Evolutionary conservation across 2,888 invertebrate species (phyloP).

Genomic region (Dryomyza anilis): DNA sequence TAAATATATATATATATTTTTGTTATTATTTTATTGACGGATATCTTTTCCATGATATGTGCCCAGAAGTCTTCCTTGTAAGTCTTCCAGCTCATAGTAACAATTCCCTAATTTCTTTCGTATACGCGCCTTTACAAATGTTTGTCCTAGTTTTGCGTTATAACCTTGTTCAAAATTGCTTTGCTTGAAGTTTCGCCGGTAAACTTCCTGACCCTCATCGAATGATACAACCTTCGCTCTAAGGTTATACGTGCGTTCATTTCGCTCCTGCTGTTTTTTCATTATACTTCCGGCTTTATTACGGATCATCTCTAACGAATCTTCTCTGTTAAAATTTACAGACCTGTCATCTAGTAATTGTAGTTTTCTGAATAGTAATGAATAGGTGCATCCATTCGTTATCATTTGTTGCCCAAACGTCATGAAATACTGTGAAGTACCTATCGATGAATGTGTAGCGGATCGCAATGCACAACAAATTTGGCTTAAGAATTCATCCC

Average conservation of each 20-base stretch:
- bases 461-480: conserved; percentile 25
- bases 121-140: not conserved
- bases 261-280: not conserved
- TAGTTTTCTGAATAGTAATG: conserved; percentile 18
- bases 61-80: too few species aligned
- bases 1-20: too few species aligned
- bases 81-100: too few species aligned
- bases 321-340: conserved; percentile 5
- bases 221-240: conserved; percentile 3
- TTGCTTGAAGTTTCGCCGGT: conserved; percentile 6
- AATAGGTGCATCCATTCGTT: conserved; percentile 7
- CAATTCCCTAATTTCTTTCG: too few species aligned
- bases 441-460: conserved; percentile 15
- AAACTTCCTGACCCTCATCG: conserved; percentile 10
- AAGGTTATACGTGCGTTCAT: conserved; percentile 7
- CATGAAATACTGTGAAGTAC: conserved; percentile 23
- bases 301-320: conserved; percentile 5
- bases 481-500: conserved; percentile 29
- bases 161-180: conserved; percentile 8
- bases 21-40: too few species aligned
- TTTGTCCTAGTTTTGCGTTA: not conserved
- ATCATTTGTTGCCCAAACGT: conserved; percentile 22
- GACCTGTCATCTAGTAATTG: conserved; percentile 18
- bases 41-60: too few species aligned
- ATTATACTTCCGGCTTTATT: not conserved